Base-by-base conservation (phyloP, 2,797 vertebrate species). In the Enteromius fasciolatus region DNA sequence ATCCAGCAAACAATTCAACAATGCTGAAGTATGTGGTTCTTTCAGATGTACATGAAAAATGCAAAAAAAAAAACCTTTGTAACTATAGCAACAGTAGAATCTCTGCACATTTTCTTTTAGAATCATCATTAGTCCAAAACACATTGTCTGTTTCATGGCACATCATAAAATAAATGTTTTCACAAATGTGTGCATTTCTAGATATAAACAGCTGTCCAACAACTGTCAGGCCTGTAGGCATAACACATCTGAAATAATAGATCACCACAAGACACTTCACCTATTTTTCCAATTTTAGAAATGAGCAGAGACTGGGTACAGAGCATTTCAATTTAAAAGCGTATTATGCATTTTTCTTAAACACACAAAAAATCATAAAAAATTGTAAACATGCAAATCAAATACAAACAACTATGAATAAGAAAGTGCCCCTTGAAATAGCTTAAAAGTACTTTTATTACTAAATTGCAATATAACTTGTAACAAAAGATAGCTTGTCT, bases 161-260 rank as follows among this genome's bases (percentile, higher is more conserved):
- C 18, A 54, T 36, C 3, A 54, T 74, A 54, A 74, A 74, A 36
- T 36, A n/a, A 52, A 73, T 20, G 12, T 68, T 18, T 66, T 20
- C 25, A 66, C 9, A 66, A 66, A 66, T 66, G 17, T 66, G 18
- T 31, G 14, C 63, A 66, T 66, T 44, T 69, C 39, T 69, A 69
- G 6, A 44, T 44, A 69, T 52, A 73, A 73, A 10, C 10, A 36
- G 33, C 36, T 6, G 1, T 18, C 20, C 18, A 50, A 50, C 9
- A 50, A 28, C 4, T 20, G 33, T n/a, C 15, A 41, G 28, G 14
- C 17, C 25, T 18, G 8, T 50, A 5, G 17, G 4, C 44, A 31
- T 5, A 20, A 50, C 48, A 14, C 31, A 57, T n/a, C 10, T 33
- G 20, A 52, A 73, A 50, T 52, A 73, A 52, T 3, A 52, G 46